Percentiles rank a stretch among this genome's conserved stretches.
Evolutionary conservation across 1,140 invertebrate species (phyloP).

Genomic region (Probaryconus sp.): DNA sequence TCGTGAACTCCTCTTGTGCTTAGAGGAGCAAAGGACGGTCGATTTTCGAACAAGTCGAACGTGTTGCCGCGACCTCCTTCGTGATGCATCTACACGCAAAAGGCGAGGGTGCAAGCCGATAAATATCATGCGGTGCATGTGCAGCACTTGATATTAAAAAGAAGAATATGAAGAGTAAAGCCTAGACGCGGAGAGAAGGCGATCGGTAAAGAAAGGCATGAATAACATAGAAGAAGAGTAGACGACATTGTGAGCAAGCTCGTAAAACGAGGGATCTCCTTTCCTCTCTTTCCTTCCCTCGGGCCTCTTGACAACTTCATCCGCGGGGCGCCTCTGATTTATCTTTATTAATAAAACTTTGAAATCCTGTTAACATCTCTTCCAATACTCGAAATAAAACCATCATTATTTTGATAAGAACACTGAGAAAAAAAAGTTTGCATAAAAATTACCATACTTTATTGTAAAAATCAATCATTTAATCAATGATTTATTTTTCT

Average conservation of each 20-base stretch:
- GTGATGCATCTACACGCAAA: constrained; percentile 52
- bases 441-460: too few relatives aligned
- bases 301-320: constrained; percentile 75
- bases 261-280: constrained; percentile 66
- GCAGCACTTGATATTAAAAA: constrained; percentile 50
- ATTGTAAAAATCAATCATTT: too few relatives aligned
- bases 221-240: constrained; percentile 52
- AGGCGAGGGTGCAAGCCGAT: constrained; percentile 60
- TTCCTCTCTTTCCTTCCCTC: constrained; percentile 57
- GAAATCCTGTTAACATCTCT: constrained; percentile 75
- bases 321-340: constrained; percentile 76
- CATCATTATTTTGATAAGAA: constrained; percentile 38
- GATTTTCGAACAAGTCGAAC: constrained; percentile 49
- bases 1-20: too few relatives aligned
- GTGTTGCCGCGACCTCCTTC: constrained; percentile 52
- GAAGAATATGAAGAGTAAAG: constrained; percentile 49
- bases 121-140: constrained; percentile 63
- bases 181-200: constrained; percentile 29
- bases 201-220: constrained; percentile 48
- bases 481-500: too few relatives aligned
- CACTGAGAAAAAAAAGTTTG: too few relatives aligned
- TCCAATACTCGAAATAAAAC: constrained; percentile 39
- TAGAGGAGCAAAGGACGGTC: too few relatives aligned
- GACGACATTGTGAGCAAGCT: constrained; percentile 70
- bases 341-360: constrained; percentile 78